Percentiles rank a stretch among this genome's conserved stretches.
phyloP scores from a whole-genome alignment of 2,113 vertebrate genomes.

The Neoarius graeffei region DNA sequence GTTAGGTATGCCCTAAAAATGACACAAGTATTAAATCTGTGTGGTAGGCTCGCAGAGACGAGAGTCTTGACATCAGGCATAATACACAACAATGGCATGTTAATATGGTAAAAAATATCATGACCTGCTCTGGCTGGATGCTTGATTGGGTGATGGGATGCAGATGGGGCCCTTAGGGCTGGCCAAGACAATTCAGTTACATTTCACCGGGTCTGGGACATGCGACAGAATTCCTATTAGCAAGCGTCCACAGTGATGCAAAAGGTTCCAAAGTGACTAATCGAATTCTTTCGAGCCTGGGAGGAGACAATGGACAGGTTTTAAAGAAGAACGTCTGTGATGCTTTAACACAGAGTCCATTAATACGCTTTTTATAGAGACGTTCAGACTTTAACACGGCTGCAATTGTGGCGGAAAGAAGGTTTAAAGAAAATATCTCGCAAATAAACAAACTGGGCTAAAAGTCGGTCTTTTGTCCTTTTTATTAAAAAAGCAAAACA shows the following conservation, averaged over 20 bases:
- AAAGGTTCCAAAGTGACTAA: conserved; percentile 6
- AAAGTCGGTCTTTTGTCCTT: neutral
- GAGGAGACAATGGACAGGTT: conserved; percentile 11
- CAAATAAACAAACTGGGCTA: neutral
- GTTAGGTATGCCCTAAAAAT: too few relatives aligned
- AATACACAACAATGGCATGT: too few relatives aligned
- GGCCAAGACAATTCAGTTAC: too few relatives aligned
- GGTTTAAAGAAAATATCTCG: neutral
- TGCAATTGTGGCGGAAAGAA: neutral
- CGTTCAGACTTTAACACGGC: neutral
- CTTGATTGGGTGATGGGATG: too few relatives aligned
- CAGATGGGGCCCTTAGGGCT: too few relatives aligned
- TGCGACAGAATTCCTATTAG: too few relatives aligned
- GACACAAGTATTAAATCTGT: too few relatives aligned
- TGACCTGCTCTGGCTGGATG: too few relatives aligned
- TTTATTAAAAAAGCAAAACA: neutral
- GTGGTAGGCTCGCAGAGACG: too few relatives aligned
- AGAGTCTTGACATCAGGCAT: too few relatives aligned
- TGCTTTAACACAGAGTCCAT: neutral
- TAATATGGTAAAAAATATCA: too few relatives aligned
- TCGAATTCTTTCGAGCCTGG: neutral
- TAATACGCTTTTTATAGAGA: conserved; percentile 18
- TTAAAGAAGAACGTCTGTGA: neutral
- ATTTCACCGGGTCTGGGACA: too few relatives aligned
- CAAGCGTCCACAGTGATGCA: neutral